Base-by-base conservation (phyloP, 2,888 invertebrate genomes). In the Spodoptera picta region DNA sequence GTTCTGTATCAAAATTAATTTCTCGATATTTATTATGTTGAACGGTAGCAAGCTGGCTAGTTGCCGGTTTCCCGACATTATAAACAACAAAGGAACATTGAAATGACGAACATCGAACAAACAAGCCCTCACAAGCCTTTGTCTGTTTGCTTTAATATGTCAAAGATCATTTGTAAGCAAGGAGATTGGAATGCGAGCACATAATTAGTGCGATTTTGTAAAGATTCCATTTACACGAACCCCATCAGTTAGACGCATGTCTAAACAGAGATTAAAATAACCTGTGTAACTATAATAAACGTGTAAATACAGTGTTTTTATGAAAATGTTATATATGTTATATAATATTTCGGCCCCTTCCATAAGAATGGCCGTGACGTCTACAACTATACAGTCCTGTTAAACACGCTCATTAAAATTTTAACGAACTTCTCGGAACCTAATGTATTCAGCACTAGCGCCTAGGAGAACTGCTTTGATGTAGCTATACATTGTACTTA, bases 221-320 rank as follows among this genome's bases (percentile, higher is more conserved):
- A 72, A 73, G 69, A 76, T 75, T 71, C 54, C 48, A 74, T 77
- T 69, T 73, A 70, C 65, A 55, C 50, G 65, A 75, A 75, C 62
- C 56, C 66, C 78, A 75, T 83, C 84, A 80, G 79, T 65, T 71
- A 68, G 85, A 85, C 85, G 83, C 69, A 70, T 82, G 87, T 91
- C 89, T 88, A 91, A 91, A 91, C 90, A 90, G 80, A 77, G 67
- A 72, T 83, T 84, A 83, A 89, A 89, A 89, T 89, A 87, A 86
- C 85, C 69, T 75, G 72, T 83, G 79, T 84, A 84, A 84, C 79
- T 71, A 62, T 53, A 27, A 68, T 61, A 65, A 70, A 74, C 68
- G 53, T 54, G 24, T 49, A 45, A 46, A 47, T 31, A 24, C 19
- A 0, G 44, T 73, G 53, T 69, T 71, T 69, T 63, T 63, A 48